Evolutionary conservation across 2,113 vertebrate species (phyloP), one percentile per base, ranked within the genome.

Genomic region (Pluvianellus socialis): DNA sequence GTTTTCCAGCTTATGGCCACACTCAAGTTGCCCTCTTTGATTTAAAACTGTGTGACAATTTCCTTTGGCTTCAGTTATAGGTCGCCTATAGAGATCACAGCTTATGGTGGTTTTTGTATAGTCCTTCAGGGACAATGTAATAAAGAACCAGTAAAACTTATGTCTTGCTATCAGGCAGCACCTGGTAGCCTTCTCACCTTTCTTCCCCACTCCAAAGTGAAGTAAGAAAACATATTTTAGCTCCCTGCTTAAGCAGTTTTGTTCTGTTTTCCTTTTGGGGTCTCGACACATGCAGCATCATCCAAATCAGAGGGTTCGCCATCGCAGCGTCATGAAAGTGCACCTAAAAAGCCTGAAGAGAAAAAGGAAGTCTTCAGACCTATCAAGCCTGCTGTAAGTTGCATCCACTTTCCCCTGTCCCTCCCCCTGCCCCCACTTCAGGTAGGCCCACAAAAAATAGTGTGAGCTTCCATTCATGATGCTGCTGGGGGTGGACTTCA

Each of bases 271-370:
- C 92, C 47, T 97, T 88, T 90, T 7, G 90, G 93, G 93, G 12
- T 81, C 52, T 92, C 90, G 62, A 33, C 81, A 33, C 28, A 17
- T 49, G 82, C 97, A 99, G 99, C 99, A 47, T 99, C 99, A 18
- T 99, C 99, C 94, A 99, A 99, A 97, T 99, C 99, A 11, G 99
- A 99, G 97, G 99, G 99, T 42, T 99, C 99, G 0, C 99, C 99
- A 77, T 99, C 99, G 3, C 99, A 99, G 58, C 98, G 99, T 86
- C 98, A 98, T 55, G 99, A 99, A 97, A 99, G 98, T 79, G 98
- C 97, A 96, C 98, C 96, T 83, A 99, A 99, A 98, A 99, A 99
- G 63, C 90, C 98, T 13, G 99, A 99, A 94, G 99, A 99, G 90
- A 99, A 98, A 94, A 99, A 98, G 95, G 99, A 99, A 96, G 96